Conservation (phyloP, 1,140 invertebrate genomes). For the Drosophila takahashii region DNA sequence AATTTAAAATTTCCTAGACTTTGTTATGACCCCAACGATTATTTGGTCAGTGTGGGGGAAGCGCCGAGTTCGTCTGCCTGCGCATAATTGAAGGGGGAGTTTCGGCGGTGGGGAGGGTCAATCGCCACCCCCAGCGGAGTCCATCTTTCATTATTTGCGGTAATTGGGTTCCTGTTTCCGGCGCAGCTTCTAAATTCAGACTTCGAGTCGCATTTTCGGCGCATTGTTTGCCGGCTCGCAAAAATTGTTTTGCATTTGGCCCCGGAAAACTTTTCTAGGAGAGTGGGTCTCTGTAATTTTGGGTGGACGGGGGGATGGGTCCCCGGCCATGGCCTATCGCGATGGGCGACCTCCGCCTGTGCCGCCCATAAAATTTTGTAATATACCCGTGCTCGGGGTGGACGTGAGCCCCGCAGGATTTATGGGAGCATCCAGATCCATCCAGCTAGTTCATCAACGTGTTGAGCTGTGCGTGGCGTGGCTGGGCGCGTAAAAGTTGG, state of each 20-base stretch:
- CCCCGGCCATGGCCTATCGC: slow-evolving; percentile 23
- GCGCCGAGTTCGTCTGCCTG: slow-evolving; percentile 25
- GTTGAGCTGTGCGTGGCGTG: slow-evolving; percentile 58
- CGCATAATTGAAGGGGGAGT: slow-evolving; percentile 51
- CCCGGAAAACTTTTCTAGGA: slow-evolving; percentile 8
- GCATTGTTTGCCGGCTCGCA: slow-evolving; percentile 25
- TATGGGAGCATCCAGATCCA: slow-evolving; percentile 43
- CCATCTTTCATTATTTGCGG: slow-evolving; percentile 65
- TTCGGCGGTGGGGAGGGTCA: neutral
- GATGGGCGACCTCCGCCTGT: slow-evolving; percentile 37
- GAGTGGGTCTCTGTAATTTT: neutral
- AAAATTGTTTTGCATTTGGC: slow-evolving; percentile 60
- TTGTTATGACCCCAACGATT: neutral
- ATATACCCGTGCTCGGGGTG: slow-evolving; percentile 47
- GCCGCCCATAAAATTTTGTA: slow-evolving; percentile 66
- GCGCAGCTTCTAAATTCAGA: slow-evolving; percentile 31
- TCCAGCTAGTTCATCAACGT: slow-evolving; percentile 72
- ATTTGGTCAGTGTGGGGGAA: slow-evolving; percentile 30
- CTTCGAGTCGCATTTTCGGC: slow-evolving; percentile 46
- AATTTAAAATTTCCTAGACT: neutral
- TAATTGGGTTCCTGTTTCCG: slow-evolving; percentile 64
- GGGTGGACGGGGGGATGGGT: neutral
- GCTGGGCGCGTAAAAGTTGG: slow-evolving; percentile 65
- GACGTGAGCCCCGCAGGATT: slow-evolving; percentile 57
- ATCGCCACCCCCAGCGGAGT: slow-evolving; percentile 5